phyloP scores from a whole-genome alignment of 2,888 invertebrate species.

The Rhodophaea formosa region DNA sequence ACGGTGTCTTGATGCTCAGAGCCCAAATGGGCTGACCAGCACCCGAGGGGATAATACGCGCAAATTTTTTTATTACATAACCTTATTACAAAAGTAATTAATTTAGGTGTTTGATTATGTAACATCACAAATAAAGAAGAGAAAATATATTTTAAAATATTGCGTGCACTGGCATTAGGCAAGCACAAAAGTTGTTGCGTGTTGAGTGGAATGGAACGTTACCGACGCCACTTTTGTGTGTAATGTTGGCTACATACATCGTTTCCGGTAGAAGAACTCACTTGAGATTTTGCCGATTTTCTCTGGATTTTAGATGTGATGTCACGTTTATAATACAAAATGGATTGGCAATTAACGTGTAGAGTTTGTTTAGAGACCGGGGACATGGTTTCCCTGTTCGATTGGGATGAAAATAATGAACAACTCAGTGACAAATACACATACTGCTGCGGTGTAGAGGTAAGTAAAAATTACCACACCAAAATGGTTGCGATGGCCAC shows the following conservation, averaged over 20 bases:
- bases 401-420: slow-evolving; percentile 80
- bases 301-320: slow-evolving; percentile 32
- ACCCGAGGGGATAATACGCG: too few relatives aligned
- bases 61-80: too few relatives aligned
- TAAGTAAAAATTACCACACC: slow-evolving; percentile 71
- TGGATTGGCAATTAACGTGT: slow-evolving; percentile 80
- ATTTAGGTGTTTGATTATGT: too few relatives aligned
- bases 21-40: too few relatives aligned
- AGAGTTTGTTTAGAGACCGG: slow-evolving; percentile 75
- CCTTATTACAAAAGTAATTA: too few relatives aligned
- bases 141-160: too few relatives aligned
- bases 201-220: background rate
- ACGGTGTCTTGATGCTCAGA: too few relatives aligned
- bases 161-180: too few relatives aligned
- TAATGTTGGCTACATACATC: slow-evolving; percentile 20
- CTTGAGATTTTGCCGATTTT: slow-evolving; percentile 43
- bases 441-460: slow-evolving; percentile 75
- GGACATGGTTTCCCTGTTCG: slow-evolving; percentile 78
- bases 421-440: slow-evolving; percentile 77
- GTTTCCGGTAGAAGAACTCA: slow-evolving; percentile 58
- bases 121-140: too few relatives aligned
- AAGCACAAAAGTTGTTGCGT: too few relatives aligned
- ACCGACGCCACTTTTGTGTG: background rate
- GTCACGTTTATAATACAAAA: slow-evolving; percentile 41
- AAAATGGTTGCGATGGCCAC: slow-evolving; percentile 82